Conservation (phyloP, 2,888 invertebrate species). For the Mystacides longicornis region DNA sequence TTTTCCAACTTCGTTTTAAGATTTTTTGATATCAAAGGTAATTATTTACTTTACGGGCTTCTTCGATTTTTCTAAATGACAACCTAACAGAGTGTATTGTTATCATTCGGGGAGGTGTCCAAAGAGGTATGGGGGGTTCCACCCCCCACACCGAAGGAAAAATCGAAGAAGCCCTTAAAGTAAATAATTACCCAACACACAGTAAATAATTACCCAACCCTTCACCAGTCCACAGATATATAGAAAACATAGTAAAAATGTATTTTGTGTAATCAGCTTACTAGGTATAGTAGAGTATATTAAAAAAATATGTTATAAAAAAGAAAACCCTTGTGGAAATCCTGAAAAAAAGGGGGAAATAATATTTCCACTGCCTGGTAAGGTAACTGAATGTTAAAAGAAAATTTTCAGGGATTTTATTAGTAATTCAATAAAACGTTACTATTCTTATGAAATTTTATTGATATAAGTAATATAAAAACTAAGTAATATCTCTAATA, state of each 20-base stretch:
- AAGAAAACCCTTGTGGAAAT: conserved; percentile 2
- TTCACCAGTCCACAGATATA: not conserved
- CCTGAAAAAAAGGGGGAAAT: not conserved
- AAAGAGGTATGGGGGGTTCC: too few species aligned
- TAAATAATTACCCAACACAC: too few species aligned
- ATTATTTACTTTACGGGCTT: too few species aligned
- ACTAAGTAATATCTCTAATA: not conserved
- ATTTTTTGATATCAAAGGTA: too few species aligned
- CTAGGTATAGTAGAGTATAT: not conserved
- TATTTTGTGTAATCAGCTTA: not conserved
- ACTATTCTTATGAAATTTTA: not conserved
- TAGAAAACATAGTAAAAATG: not conserved
- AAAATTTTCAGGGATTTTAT: not conserved
- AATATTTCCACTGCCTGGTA: conserved; percentile 1
- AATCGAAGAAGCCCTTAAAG: too few species aligned
- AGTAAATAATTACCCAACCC: too few species aligned
- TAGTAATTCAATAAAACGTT: not conserved
- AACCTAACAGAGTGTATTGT: too few species aligned
- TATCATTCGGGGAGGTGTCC: too few species aligned
- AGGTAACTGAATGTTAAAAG: not conserved
- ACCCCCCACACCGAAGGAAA: too few species aligned
- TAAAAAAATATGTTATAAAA: not conserved
- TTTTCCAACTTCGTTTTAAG: too few species aligned
- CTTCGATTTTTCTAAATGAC: too few species aligned
- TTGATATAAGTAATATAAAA: not conserved